Conservation (phyloP, 2,113 vertebrate genomes). For the Perca schrenkii region DNA sequence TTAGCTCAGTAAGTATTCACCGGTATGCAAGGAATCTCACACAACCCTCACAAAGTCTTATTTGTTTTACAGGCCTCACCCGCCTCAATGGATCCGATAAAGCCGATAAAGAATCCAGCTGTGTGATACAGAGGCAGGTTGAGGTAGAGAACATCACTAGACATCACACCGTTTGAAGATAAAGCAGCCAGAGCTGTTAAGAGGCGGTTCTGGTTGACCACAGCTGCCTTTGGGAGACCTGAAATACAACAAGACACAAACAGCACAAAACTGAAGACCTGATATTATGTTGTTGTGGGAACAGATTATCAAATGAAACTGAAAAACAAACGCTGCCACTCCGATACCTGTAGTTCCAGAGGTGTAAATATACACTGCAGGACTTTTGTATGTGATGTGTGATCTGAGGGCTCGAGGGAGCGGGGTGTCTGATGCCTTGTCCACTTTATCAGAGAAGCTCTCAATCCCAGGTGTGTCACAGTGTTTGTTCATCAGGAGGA, state of each 20-base stretch:
- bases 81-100: conserved; percentile 84
- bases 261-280: neutral
- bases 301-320: neutral
- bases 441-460: conserved; percentile 85
- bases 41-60: neutral
- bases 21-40: neutral
- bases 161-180: conserved; percentile 59
- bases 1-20: neutral
- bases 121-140: conserved; percentile 91
- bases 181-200: conserved; percentile 72
- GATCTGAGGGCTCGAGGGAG: conserved; percentile 84
- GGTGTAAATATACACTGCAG: conserved; percentile 91
- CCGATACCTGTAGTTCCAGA: conserved; percentile 91
- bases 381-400: conserved; percentile 82
- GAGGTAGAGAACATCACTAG: conserved; percentile 84
- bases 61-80: conserved; percentile 72
- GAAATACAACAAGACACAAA: conserved; percentile 29
- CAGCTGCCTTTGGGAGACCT: conserved; percentile 91
- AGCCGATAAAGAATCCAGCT: conserved; percentile 86
- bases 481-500: conserved; percentile 85
- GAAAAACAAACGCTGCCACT: neutral
- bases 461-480: conserved; percentile 81
- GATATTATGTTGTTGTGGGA: too few species aligned
- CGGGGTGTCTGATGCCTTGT: conserved; percentile 78
- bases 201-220: conserved; percentile 85